Base-by-base conservation (phyloP, 2,113 vertebrate species). In the Irena cyanogastra region DNA sequence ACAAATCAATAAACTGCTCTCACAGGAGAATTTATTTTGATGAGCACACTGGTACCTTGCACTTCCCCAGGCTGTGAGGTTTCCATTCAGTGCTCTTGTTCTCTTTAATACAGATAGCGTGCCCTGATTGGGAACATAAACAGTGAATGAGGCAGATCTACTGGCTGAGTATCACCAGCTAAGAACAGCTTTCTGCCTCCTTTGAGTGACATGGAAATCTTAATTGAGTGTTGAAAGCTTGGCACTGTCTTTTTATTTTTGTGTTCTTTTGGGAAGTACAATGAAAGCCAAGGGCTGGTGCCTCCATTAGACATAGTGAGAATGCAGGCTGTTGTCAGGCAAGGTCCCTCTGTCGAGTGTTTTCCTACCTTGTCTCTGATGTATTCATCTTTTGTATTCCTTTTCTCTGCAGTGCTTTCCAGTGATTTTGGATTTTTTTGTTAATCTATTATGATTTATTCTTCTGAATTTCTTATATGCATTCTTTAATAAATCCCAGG, bases 1-100 rank as follows among this genome's bases (percentile, higher is more conserved):
- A 96, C 86, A 96, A 96, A 97, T 96, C 97, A 96, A 96, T 96
- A 97, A 97, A 95, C 65, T 80, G 89, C 77, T 94, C 92, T 95
- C 93, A 41, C 80, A 74, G 95, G 92, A 91, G 80, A 83, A 54
- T 93, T 94, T 92, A 74, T 92, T 93, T 82, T 69, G 89, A 82
- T 93, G 89, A 79, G 66, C 27, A 6, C 74, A 4, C 53, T 57
- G 70, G 42, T 80, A 17, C 50, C 88, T 83, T 18, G 11, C 56
- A 3, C 45, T 71, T 88, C 69, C 79, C 75, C 50, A 31, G 42
- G 80, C 90, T 66, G 35, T 26, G 44, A 80, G 60, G 49, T 53
- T 91, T 92, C 77, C 69, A 69, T 89, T 79, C 87, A 80, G 41
- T 60, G 83, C 80, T 35, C 76, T 47, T 63, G 76, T 91, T n/a